Evolutionary conservation across 2,888 invertebrate species (phyloP).

Genomic region (Agrotis puta): DNA sequence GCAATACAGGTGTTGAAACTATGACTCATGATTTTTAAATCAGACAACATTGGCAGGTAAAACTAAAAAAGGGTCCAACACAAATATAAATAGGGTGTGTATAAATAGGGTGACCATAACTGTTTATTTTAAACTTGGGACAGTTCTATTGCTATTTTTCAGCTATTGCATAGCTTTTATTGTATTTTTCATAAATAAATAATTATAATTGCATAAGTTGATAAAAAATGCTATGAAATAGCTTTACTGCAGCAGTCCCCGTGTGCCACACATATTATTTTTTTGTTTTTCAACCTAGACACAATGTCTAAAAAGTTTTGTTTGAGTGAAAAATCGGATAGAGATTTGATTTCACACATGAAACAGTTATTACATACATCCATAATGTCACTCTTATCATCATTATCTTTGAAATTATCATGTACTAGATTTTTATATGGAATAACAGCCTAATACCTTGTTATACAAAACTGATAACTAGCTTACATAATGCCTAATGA

Average conservation of each 20-base stretch:
- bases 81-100: not conserved
- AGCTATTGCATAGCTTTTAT: too few relatives aligned
- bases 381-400: constrained; percentile 25
- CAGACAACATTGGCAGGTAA: constrained; percentile 11
- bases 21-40: constrained; percentile 11
- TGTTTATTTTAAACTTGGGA: constrained; percentile 11
- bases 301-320: not conserved
- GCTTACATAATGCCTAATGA: constrained; percentile 1
- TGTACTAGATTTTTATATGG: constrained; percentile 11
- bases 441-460: constrained; percentile 20
- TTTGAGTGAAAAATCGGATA: not conserved
- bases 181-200: too few relatives aligned
- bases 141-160: not conserved
- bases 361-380: constrained; percentile 1
- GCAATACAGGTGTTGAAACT: not conserved
- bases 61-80: constrained; percentile 17
- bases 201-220: too few relatives aligned
- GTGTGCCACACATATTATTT: too few relatives aligned
- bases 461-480: constrained; percentile 27
- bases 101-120: constrained; percentile 31
- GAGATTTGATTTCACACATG: not conserved
- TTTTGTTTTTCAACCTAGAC: not conserved
- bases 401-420: constrained; percentile 34
- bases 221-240: too few relatives aligned
- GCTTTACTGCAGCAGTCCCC: too few relatives aligned